Conservation (phyloP, 2,888 invertebrate species). For the Oxycera nigricornis region DNA sequence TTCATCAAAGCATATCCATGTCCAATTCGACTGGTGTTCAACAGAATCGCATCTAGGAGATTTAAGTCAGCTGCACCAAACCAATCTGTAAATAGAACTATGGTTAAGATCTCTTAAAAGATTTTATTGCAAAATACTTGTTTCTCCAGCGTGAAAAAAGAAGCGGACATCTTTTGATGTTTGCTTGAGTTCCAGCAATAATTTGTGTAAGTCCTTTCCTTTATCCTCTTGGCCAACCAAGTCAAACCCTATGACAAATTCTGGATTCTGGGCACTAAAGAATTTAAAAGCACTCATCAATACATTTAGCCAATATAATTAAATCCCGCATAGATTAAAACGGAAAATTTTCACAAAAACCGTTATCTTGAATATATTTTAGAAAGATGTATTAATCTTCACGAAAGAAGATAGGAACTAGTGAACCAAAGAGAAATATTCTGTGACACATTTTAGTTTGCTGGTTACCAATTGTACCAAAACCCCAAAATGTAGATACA, state of each 20-base stretch:
- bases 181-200: slow-evolving; percentile 51
- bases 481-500: too few species aligned
- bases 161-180: slow-evolving; percentile 61
- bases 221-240: slow-evolving; percentile 73
- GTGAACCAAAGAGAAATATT: too few species aligned
- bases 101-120: neutral
- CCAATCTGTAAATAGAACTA: slow-evolving; percentile 61
- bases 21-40: slow-evolving; percentile 60
- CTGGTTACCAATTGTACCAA: too few species aligned
- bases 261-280: slow-evolving; percentile 58
- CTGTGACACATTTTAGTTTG: too few species aligned
- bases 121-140: slow-evolving; percentile 57
- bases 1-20: slow-evolving; percentile 60
- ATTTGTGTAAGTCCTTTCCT: slow-evolving; percentile 63
- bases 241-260: slow-evolving; percentile 71
- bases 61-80: slow-evolving; percentile 67
- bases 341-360: too few species aligned
- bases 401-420: too few species aligned
- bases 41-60: slow-evolving; percentile 62
- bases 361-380: too few species aligned
- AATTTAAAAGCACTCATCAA: too few species aligned
- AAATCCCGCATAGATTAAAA: neutral
- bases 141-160: slow-evolving; percentile 74
- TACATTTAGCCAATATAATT: too few species aligned
- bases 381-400: too few species aligned